Conservation (phyloP, 64 coral and sea anemone genomes). For the Anthopleura sola region DNA sequence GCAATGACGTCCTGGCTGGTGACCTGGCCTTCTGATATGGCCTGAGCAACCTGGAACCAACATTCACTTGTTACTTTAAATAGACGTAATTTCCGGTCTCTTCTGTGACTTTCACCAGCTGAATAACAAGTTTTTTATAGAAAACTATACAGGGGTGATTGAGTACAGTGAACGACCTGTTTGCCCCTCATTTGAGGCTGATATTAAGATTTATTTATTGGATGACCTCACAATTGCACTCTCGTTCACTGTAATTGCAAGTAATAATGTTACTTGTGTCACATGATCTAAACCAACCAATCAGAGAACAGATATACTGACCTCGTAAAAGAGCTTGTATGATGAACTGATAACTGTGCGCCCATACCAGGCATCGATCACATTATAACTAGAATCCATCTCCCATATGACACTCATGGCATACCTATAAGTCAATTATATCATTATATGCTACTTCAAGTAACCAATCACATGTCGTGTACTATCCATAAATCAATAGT, state of each 20-base stretch:
- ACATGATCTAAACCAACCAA: neutral
- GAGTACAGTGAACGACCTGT: too few relatives aligned
- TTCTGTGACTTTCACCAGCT: too few relatives aligned
- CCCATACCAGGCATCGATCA: constrained; percentile 76
- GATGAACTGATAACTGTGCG: constrained; percentile 82
- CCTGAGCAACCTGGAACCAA: constrained; percentile 72
- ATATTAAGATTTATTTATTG: too few relatives aligned
- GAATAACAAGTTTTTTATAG: too few relatives aligned
- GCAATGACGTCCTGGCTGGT: constrained; percentile 50
- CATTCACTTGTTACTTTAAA: neutral
- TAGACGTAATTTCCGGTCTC: too few relatives aligned
- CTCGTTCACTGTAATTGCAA: too few relatives aligned
- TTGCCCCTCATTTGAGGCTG: too few relatives aligned
- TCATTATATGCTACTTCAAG: too few relatives aligned
- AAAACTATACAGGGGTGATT: too few relatives aligned
- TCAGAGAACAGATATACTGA: neutral
- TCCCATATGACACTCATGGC: constrained; percentile 92
- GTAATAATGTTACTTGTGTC: neutral
- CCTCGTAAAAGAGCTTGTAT: constrained; percentile 93
- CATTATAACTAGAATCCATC: constrained; percentile 67
- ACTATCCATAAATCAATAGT: neutral
- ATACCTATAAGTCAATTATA: constrained; percentile 26
- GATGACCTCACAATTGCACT: too few relatives aligned
- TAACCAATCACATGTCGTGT: neutral
- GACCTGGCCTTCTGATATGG: constrained; percentile 58